These are phyloP conservation scores for Trachops cirrhosus DNA, from an alignment of 2,797 vertebrate genomes.

Conservation along the genomic window DNA sequence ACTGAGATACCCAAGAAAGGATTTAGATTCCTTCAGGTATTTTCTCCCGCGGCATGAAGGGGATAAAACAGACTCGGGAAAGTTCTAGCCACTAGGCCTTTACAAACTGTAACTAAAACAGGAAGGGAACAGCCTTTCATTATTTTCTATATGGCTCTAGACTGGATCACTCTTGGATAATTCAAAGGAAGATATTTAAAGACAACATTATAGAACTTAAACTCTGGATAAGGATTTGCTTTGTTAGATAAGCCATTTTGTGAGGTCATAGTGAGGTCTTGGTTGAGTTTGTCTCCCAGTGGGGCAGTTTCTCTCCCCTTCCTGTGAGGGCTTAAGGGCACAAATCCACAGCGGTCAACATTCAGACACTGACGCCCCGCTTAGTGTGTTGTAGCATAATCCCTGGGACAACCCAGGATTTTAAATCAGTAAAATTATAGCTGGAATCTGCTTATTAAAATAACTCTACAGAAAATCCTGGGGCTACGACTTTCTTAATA, in stretches of 20 bases:
- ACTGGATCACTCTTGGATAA: neutral
- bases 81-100: neutral
- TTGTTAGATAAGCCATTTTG: neutral
- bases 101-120: neutral
- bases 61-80: neutral
- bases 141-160: neutral
- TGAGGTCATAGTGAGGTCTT: neutral
- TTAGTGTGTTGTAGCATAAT: too few relatives aligned
- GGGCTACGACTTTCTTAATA: neutral
- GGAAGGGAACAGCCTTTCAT: neutral
- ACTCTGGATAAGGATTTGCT: neutral
- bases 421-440: neutral
- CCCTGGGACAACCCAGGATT: neutral
- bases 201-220: neutral
- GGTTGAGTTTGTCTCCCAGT: neutral
- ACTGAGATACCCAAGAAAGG: neutral
- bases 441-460: neutral
- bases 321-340: neutral
- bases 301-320: neutral
- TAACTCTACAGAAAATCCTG: neutral
- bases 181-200: neutral
- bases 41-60: neutral
- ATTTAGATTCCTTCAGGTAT: neutral
- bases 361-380: accelerated
- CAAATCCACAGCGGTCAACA: neutral